These are phyloP conservation scores for Phoeniculus purpureus DNA, from an alignment of 2,797 vertebrate genomes.

Conservation along the genomic window DNA sequence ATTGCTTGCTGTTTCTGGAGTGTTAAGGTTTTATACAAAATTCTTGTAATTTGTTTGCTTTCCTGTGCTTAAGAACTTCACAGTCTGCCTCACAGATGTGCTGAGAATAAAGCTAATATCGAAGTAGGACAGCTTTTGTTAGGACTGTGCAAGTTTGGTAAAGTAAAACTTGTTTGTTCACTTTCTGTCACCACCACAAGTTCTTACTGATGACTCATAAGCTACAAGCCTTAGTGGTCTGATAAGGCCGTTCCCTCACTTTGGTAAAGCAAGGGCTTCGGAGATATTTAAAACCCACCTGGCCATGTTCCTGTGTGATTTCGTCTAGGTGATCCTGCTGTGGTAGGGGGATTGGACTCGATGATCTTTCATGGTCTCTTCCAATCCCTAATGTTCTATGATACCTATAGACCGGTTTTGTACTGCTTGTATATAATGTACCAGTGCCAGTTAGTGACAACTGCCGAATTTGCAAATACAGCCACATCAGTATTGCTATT, in stretches of 20 bases:
- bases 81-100: background rate
- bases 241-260: background rate
- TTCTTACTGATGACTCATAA: background rate
- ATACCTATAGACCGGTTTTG: background rate
- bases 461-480: background rate
- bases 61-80: background rate
- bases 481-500: background rate
- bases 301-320: too few relatives aligned
- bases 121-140: background rate
- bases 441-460: background rate
- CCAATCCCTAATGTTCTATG: too few relatives aligned
- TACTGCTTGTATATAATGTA: background rate
- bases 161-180: background rate
- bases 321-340: too few relatives aligned
- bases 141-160: background rate
- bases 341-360: too few relatives aligned
- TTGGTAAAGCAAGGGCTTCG: background rate
- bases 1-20: constrained; percentile 15
- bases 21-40: constrained; percentile 11
- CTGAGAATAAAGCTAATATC: background rate
- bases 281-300: too few relatives aligned
- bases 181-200: background rate
- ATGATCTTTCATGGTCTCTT: too few relatives aligned
- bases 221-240: background rate
- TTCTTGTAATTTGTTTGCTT: constrained; percentile 34